Base-by-base conservation (phyloP, 1,140 invertebrate species). In the Anastatus disparis region DNA sequence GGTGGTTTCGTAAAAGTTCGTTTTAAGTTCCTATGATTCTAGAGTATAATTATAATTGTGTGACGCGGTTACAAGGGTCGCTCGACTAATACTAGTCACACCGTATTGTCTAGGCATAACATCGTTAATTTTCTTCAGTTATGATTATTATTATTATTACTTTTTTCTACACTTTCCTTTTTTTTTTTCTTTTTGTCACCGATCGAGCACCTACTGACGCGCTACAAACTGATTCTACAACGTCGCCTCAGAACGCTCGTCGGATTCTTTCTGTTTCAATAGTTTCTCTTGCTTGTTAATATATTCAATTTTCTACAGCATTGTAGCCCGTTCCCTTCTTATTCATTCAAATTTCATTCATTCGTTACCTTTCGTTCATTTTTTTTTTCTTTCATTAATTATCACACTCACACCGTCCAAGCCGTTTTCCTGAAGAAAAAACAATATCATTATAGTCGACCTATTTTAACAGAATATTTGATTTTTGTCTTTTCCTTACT, bases 11-110 rank as follows among this genome's bases (percentile, higher is more conserved):
- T 53, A 52, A 59, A 69, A 67, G 20, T 24, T 69, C 31, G n/a
- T 53, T 46, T 61, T 56, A 55, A 56, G 63, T 69, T 69, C 59
- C 70, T 72, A 74, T 70, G 58, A 74, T 63, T 63, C 59, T 72
- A 70, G 46, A 50, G 52, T 64, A 66, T 27, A 55, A 71, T 71
- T 40, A 50, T 64, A 64, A 63, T 50, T 27, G 70, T 71, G 70
- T 71, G 63, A 71, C 70, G 56, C 50, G 63, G 38, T 71, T 66
- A 71, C 22, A 62, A 10, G 48, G 63, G 35, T 71, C 73, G 61
- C 35, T 72, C 38, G 74, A 79, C 75, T 79, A 76, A 79, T 76
- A 77, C 76, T 79, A 79, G 75, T 75, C 75, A 67, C 59, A 72
- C 70, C 13, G 61, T 79, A 76, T 79, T 77, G 77, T 79, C 74